Evolutionary conservation across 2,113 vertebrate species (phyloP), one percentile per base, ranked within the genome.

Genomic region (Nerophis ophidion): DNA sequence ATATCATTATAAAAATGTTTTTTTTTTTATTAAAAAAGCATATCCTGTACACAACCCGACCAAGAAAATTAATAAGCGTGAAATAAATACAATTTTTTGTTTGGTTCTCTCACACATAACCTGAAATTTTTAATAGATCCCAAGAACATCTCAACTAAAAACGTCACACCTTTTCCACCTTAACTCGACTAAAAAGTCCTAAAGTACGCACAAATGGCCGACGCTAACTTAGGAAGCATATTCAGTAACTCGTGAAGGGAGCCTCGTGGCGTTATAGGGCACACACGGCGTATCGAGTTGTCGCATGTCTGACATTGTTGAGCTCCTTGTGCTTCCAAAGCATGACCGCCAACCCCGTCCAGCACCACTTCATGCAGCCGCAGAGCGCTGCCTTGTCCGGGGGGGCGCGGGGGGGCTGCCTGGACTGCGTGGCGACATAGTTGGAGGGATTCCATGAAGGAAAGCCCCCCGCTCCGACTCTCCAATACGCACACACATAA

Each of bases 331-430:
- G 16, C 38, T n/a, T 19, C 3, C 14, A 33, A 17, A 19, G 48
- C 16, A 49, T 8, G 2, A 26, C 65, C 61, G 40, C 56, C 35
- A 68, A 51, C 58, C 15, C 60, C 68, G 71, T 65, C 57, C 40
- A 44, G 11, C 40, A 12, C 19, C 7, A 54, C 71, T 76, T 77
- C 60, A 63, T 48, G 11, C 65, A 72, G 65, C 49, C 68, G 26
- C 61, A 11, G 40, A 71, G 74, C 64, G 76, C 72, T 69, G 78
- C 66, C 71, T 74, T 62, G 78, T 86, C 79, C 82, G 70, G 71
- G 77, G 40, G 40, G 3, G 26, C 80, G 84, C 69, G 72, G 77
- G 40, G 6, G 10, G 5, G 72, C 60, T 33, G 73, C 61, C 70
- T 46, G 72, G 61, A 58, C 77, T 81, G 54, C n/a, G 15, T 12